Conservation (phyloP, 2,113 vertebrate genomes). For the Corythornis madagascariensis region DNA sequence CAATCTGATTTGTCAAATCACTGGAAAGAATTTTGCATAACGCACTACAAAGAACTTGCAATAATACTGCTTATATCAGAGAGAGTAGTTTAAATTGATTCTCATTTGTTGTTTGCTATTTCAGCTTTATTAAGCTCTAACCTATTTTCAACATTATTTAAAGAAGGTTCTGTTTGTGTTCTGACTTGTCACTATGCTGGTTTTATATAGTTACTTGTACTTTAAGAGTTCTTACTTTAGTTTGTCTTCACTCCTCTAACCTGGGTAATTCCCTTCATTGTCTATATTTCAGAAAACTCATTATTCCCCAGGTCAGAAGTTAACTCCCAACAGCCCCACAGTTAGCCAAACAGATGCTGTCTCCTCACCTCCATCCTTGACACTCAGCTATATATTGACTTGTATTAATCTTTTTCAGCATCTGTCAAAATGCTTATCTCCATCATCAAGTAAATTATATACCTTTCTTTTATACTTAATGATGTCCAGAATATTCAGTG, state of each 20-base stretch:
- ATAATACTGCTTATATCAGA: conserved; percentile 1
- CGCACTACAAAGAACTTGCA: not conserved
- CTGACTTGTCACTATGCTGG: not conserved
- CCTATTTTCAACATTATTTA: not conserved
- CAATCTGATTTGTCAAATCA: conserved; percentile 28
- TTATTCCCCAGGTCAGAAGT: not conserved
- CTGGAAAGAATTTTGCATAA: conserved; percentile 24
- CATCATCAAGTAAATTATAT: not conserved
- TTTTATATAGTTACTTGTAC: not conserved
- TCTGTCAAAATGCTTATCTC: not conserved
- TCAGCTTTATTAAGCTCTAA: not conserved
- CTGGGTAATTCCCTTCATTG: not conserved
- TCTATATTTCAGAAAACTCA: not conserved
- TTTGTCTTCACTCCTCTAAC: not conserved
- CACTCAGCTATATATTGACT: rapidly evolving
- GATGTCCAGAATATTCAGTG: not conserved
- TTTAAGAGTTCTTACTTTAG: not conserved
- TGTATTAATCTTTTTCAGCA: not conserved
- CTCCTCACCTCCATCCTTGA: not conserved
- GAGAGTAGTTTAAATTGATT: not conserved
- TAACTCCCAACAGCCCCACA: not conserved
- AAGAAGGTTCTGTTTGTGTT: not conserved
- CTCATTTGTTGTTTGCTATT: not conserved
- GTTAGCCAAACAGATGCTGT: not conserved
- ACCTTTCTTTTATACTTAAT: not conserved